Base-by-base conservation (phyloP, 2,888 invertebrate species). In the Tholera decimalis region DNA sequence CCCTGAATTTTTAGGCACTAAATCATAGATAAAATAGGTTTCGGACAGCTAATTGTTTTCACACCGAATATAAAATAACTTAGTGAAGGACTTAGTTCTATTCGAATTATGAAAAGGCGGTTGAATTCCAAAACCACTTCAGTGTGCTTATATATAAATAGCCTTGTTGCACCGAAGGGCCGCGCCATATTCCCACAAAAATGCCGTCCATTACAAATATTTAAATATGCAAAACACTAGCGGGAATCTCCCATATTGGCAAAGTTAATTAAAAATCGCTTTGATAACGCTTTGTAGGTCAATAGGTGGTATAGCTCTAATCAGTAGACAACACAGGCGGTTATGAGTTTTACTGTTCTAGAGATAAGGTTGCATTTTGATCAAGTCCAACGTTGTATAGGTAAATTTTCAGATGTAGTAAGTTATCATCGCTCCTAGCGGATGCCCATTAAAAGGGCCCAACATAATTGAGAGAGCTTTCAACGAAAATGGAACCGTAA, bases 231-330 rank as follows among this genome's bases (percentile, higher is more conserved):
- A 69, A 51, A 72, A 56, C 51, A 46, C 41, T 18, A 43, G 24
- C 44, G 22, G 18, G 51, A 58, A 55, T 59, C 68, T 65, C 61
- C 57, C 63, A 63, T 66, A 72, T 73, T 51, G 56, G 58, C 35
- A 54, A 73, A 72, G 72, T 83, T 81, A 77, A 84, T 83, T 83
- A 83, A 84, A 85, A 85, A 83, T 74, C 74, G 71, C 68, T 76
- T 63, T 70, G 62, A 84, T 84, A 73, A 80, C 83, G 84, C 84
- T 90, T 88, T 88, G 53, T 88, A 85, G 90, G 90, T 91, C 89
- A 91, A 58, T 60, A 65, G 46, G 39, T 51, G 68, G 60, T 35
- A 39, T 20, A 39, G 11, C 24, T 73, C 53, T 71, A 77, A 78
- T 68, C 55, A 71, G 59, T 44, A 56, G n/a, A 18, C 7, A 47